Evolutionary conservation across 2,113 vertebrate genomes (phyloP), one percentile per base, ranked within the genome.

Genomic region (Passer domesticus): DNA sequence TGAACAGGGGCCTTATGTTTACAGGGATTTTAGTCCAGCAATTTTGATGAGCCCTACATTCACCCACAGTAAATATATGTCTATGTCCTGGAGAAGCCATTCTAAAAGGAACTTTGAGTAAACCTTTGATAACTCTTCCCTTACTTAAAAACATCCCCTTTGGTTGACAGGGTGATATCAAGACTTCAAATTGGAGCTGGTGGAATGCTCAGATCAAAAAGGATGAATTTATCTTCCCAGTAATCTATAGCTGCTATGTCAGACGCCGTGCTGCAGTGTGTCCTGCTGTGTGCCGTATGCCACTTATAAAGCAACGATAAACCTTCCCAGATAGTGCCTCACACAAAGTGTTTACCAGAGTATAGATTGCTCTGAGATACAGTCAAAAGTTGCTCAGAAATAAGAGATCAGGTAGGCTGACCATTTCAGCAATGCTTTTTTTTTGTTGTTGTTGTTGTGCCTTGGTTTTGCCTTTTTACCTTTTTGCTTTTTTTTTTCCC

Each of bases 381-480:
- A 89, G 92, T 87, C 91, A 92, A 95, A 97, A 97, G 80, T 93
- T 95, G 59, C 66, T 67, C 53, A 96, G 92, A 96, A 96, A 92
- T 64, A 83, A 95, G 69, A 92, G 55, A 94, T 88, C 46, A 31
- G 55, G 62, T 72, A 97, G 68, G 69, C 49, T 95, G 92, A 92
- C 93, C 94, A 83, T 93, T 90, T 89, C 94, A 96, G 94, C 8
- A 8, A 50, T 60, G 68, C 6, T 82, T 86, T 82, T 82, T 86
- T 82, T 80, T 31, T 53, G 83, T 80, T 62, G 35, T 39, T 39
- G 37, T 66, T 67, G 9, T 67, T 43, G 23, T 8, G 11, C 33
- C 87, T 77, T 37, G 72, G 74, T 41, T 76, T 87, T 66, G 37
- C 37, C 22, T 87, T 80, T 91, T 31, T 33, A 6, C 21, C 13